A percentile compares a stretch with the other conserved stretches of the same genome.
phyloP scores from a whole-genome alignment of 2,888 invertebrate species.

The Thymelicus sylvestris region DNA sequence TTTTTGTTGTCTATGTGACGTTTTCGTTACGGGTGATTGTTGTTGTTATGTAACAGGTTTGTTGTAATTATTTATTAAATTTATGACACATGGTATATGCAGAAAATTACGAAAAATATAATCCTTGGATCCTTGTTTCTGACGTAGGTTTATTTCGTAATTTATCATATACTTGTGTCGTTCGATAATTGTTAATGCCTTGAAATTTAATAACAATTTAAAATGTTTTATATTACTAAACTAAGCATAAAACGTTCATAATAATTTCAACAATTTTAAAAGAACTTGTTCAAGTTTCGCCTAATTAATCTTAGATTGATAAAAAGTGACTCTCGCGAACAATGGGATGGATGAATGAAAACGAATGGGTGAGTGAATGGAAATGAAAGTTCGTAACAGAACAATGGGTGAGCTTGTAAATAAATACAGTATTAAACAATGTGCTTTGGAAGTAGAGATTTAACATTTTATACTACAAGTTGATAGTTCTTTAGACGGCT shows the following conservation, averaged over 20 bases:
- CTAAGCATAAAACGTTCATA: neutral
- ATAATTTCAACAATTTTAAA: neutral
- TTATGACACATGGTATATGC: conserved; percentile 17
- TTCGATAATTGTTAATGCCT: conserved; percentile 17
- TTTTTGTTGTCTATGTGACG: conserved; percentile 38
- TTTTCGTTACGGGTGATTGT: conserved; percentile 37
- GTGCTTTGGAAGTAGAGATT: conserved; percentile 9
- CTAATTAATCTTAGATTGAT: conserved; percentile 34
- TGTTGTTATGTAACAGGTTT: conserved; percentile 53
- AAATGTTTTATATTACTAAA: neutral
- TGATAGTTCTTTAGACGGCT: neutral
- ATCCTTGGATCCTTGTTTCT: neutral
- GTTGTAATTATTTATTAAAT: conserved; percentile 39
- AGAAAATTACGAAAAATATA: conserved; percentile 6
- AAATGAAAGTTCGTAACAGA: conserved; percentile 30
- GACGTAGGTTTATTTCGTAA: neutral
- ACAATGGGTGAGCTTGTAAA: conserved; percentile 29
- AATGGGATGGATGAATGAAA: conserved; percentile 27
- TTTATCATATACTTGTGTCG: conserved; percentile 7
- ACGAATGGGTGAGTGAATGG: conserved; percentile 25
- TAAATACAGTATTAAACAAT: conserved; percentile 26
- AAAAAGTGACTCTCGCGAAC: conserved; percentile 22
- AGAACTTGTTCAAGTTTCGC: conserved; percentile 14
- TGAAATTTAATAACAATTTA: neutral
- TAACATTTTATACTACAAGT: neutral